Evolutionary conservation across 2,888 invertebrate species (phyloP), one percentile per base, ranked within the genome.

Genomic region (Odontocolon sp.): DNA sequence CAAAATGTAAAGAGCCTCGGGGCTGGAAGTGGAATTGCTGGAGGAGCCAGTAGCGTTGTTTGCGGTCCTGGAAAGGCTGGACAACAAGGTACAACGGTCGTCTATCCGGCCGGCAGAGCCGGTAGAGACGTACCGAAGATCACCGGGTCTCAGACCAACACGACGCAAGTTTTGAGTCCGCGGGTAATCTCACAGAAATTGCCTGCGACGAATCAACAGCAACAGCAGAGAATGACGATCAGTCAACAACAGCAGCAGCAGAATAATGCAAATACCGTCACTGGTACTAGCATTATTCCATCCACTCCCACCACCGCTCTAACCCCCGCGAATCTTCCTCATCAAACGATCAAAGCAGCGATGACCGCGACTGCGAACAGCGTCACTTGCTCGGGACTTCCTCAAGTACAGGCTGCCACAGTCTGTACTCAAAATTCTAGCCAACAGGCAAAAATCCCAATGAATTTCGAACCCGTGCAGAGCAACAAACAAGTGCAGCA

Each of bases 181-280:
- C 83, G 87, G 3, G 85, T 86, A 3, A 80, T 86, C 18, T 84
- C 87, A 2, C 87, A 87, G 54, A 87, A 87, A 64, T 67, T 82
- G 42, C 78, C 86, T 28, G 3, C 52, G 6, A 33, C 78, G 8
- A 63, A 70, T 3, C 45, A 71, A 6, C 83, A 78, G 28, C 83
- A 84, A 14, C 38, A 74, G 14, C 84, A 83, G 2, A 21, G 78
- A 3, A 40, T 45, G 0, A 47, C 31, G 33, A 6, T 54, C 31
- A 61, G 45, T 31, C 21, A 33, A 1, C 50, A 26, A 1, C 23
- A n/a, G n/a, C 45, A 50, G 11, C 57, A 56, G 14, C 57, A 57
- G 9, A 40, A 33, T 18, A 31, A 54, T 4, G 18, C 50, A 8
- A 50, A 2, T 9, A 33, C 28, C 66, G 40, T 42, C 26, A 40